Percentiles rank a stretch among this genome's conserved stretches.
phyloP scores from a whole-genome alignment of 2,888 invertebrate genomes.

The Lacanobia oleracea region DNA sequence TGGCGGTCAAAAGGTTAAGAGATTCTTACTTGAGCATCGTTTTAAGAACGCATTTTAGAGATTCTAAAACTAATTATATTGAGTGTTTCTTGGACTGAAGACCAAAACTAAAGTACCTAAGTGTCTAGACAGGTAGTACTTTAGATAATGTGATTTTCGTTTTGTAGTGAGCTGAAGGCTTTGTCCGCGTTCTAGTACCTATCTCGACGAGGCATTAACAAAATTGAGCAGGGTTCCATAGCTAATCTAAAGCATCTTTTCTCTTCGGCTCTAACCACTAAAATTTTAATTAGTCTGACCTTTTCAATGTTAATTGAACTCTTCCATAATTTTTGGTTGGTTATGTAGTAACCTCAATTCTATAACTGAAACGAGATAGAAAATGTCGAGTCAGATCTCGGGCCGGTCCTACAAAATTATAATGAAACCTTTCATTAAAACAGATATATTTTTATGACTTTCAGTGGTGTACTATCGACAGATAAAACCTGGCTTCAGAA shows the following conservation, averaged over 20 bases:
- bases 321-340: background rate
- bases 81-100: background rate
- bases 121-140: background rate
- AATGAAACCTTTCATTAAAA: constrained; percentile 22
- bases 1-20: no score
- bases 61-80: background rate
- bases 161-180: background rate
- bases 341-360: background rate
- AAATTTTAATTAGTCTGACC: constrained; percentile 25
- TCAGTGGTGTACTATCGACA: background rate
- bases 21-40: background rate
- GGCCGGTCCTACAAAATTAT: background rate
- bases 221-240: no score
- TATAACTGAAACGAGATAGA: background rate
- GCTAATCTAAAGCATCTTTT: constrained; percentile 25
- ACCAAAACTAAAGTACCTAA: background rate
- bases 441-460: background rate
- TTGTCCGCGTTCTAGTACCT: background rate
- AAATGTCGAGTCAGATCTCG: background rate
- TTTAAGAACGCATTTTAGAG: background rate
- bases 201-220: constrained; percentile 2
- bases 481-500: background rate
- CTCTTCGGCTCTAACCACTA: constrained; percentile 5
- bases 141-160: background rate
- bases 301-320: constrained; percentile 19